Base-by-base conservation (phyloP, 2,888 invertebrate genomes). In the Hyposoter didymator region DNA sequence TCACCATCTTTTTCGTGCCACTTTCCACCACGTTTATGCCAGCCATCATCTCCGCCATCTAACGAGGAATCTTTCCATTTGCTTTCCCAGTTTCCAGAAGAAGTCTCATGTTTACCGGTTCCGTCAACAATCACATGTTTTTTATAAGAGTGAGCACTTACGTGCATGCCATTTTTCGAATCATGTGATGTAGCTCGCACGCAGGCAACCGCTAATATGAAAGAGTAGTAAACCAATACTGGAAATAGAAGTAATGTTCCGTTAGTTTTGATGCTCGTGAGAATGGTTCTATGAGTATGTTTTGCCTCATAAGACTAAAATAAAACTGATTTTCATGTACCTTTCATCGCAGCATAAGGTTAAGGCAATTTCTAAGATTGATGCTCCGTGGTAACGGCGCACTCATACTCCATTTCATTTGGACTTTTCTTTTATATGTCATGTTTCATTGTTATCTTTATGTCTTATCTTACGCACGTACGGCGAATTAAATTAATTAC, bases 401-500 rank as follows among this genome's bases (percentile, higher is more conserved):
- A 75, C 75, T 84, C 70, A 69, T 84, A 64, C 75, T 52, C 45
- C 70, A 45, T 32, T 64, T 70, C 22, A n/a, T 59, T 43, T 66
- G 35, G 12, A 17, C 19, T 52, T 70, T 32, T 70, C 67, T 84
- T 84, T 84, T 84, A 84, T 84, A 84, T 70, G 43, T n/a, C 22
- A 69, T 45, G 22, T 49, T 49, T 75, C 59, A 75, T 67, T 79
- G 70, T 69, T 84, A 47, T 74, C 78, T 69, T 70, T 64, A 47
- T 79, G 74, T 62, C 79, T 80, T 80, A 76, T 75, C 79, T 80
- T 39, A 55, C 35, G 43, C 55, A 47, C 45, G 49, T 55, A 66
- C 64, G 43, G 73, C 45, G 70, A 22, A 75, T 84, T 72, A 76
- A 82, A 87, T 85, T 82, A 82, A 87, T 87, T 75, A 83, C 66